Percentiles rank a stretch among this genome's conserved stretches.
Conservation (phyloP, 2,888 invertebrate genomes). For the Nezara viridula region DNA sequence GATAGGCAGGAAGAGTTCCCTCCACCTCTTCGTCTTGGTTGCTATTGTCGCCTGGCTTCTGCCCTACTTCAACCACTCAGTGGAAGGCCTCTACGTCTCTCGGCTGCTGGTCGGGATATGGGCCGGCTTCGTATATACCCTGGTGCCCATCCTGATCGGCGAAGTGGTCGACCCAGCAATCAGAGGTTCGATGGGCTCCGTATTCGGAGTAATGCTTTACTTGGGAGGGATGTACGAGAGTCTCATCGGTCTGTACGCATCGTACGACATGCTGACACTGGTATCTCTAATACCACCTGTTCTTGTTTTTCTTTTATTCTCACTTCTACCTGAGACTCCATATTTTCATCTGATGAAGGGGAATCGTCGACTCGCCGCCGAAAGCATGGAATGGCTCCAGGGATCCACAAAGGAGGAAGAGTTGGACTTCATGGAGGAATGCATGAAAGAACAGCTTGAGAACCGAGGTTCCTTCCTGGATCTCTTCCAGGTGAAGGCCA, state of each 20-base stretch:
- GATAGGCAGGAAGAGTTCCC: constrained; percentile 73
- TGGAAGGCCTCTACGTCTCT: constrained; percentile 63
- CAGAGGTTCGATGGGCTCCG: constrained; percentile 65
- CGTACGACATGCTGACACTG: constrained; percentile 69
- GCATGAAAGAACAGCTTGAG: constrained; percentile 62
- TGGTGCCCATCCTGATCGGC: constrained; percentile 66
- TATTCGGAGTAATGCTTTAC: constrained; percentile 65
- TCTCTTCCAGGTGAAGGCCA: constrained; percentile 61
- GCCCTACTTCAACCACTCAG: constrained; percentile 61
- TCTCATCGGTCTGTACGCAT: constrained; percentile 66
- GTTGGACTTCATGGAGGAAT: constrained; percentile 59
- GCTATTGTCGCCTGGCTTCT: constrained; percentile 72
- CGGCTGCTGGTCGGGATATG: constrained; percentile 65
- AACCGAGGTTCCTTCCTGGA: constrained; percentile 61
- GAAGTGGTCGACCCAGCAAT: constrained; percentile 65
- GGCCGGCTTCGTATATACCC: constrained; percentile 66
- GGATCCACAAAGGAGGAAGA: constrained; percentile 59
- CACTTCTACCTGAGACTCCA: constrained; percentile 76
- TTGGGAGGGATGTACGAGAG: constrained; percentile 65
- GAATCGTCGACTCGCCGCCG: constrained; percentile 65
- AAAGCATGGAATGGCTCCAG: constrained; percentile 61
- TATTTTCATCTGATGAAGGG: constrained; percentile 74
- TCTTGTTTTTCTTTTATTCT: constrained; percentile 71
- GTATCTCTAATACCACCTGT: constrained; percentile 70
- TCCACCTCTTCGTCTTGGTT: constrained; percentile 73